These are phyloP conservation scores for Chrosomus eos DNA, from an alignment of 2,797 vertebrate species.

Conservation along the genomic window DNA sequence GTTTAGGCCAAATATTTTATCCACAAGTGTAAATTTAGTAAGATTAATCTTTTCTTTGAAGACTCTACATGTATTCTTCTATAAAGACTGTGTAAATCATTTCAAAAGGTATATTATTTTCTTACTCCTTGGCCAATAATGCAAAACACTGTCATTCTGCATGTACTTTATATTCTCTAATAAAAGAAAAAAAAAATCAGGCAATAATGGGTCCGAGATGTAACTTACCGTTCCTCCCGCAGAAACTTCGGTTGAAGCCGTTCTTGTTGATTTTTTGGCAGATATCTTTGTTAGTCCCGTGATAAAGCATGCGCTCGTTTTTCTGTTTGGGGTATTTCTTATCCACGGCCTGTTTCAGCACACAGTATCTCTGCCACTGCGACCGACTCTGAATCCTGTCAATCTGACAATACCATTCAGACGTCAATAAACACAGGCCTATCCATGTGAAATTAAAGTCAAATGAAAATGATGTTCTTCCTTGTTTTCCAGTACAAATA, in stretches of 20 bases:
- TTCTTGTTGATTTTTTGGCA: conserved; percentile 65
- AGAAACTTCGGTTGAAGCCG: conserved; percentile 72
- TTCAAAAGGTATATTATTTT: neutral
- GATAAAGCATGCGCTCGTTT: conserved; percentile 66
- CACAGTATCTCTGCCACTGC: conserved; percentile 67
- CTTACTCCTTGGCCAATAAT: neutral
- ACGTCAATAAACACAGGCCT: neutral
- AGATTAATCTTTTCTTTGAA: neutral
- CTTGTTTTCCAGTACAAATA: neutral
- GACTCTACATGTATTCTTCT: neutral
- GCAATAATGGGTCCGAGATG: no score
- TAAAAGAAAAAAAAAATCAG: neutral
- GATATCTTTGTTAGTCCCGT: conserved; percentile 66
- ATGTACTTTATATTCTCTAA: neutral
- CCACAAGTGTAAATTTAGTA: neutral
- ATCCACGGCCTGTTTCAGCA: conserved; percentile 64
- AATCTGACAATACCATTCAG: conserved; percentile 82
- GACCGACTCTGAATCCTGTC: conserved; percentile 66
- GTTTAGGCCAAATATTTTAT: neutral
- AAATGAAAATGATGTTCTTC: no score
- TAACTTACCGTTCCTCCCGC: conserved; percentile 67
- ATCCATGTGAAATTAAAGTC: neutral
- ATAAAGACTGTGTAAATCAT: neutral
- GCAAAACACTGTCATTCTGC: neutral
- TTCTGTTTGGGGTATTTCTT: conserved; percentile 64